Percentiles rank a stretch among this genome's conserved stretches.
Evolutionary conservation across 2,888 invertebrate species (phyloP).

Genomic region (Philonicus albiceps): DNA sequence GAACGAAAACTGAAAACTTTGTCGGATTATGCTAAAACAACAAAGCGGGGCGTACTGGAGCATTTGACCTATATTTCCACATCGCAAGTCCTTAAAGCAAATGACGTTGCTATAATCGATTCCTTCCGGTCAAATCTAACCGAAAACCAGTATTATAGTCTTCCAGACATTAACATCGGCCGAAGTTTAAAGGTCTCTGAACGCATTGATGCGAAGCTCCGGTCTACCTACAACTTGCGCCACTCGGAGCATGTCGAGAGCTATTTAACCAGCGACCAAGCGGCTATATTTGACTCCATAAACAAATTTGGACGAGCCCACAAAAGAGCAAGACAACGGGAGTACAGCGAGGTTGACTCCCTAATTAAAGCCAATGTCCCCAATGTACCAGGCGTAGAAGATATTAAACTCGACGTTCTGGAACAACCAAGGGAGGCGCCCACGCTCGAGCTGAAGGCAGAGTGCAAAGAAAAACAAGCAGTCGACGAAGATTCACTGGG

Average conservation of each 20-base stretch:
- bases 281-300: slow-evolving; percentile 59
- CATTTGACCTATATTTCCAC: slow-evolving; percentile 52
- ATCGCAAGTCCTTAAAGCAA: slow-evolving; percentile 49
- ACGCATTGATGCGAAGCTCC: slow-evolving; percentile 74
- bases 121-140: slow-evolving; percentile 59
- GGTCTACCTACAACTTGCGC: slow-evolving; percentile 62
- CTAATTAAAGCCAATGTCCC: slow-evolving; percentile 9
- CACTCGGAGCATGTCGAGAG: not conserved
- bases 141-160: slow-evolving; percentile 75
- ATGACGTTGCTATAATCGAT: slow-evolving; percentile 48
- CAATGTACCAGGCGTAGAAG: not conserved
- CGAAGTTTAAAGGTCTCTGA: slow-evolving; percentile 76
- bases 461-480: slow-evolving; percentile 55
- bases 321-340: slow-evolving; percentile 58
- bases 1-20: slow-evolving; percentile 59
- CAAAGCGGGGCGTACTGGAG: slow-evolving; percentile 51
- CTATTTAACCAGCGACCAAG: not conserved
- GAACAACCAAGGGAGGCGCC: slow-evolving; percentile 56
- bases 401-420: not conserved
- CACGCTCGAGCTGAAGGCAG: slow-evolving; percentile 57
- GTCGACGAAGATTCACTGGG: slow-evolving; percentile 51
- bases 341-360: slow-evolving; percentile 51
- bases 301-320: slow-evolving; percentile 60
- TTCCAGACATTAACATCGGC: slow-evolving; percentile 75
- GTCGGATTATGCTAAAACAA: slow-evolving; percentile 51